phyloP scores from a whole-genome alignment of 2,797 vertebrate genomes.

The Coranthus polyacanthus region DNA sequence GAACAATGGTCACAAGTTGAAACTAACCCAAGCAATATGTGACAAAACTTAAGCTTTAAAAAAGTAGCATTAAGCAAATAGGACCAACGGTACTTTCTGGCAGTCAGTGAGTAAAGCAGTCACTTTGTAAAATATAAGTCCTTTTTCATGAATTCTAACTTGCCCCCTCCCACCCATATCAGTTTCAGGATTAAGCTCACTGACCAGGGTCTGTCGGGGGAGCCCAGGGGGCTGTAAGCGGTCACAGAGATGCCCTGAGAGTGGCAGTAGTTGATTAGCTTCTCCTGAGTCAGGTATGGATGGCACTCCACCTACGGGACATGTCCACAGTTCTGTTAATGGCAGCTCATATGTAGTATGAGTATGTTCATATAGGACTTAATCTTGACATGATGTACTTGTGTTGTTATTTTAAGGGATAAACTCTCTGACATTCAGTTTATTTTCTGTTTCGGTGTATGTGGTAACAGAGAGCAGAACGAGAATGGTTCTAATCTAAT shows the following conservation, averaged over 20 bases:
- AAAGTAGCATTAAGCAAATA: neutral
- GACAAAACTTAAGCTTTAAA: neutral
- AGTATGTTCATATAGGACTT: too few relatives aligned
- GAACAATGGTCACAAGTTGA: slow-evolving; percentile 63
- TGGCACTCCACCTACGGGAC: slow-evolving; percentile 89
- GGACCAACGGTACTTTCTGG: slow-evolving; percentile 1
- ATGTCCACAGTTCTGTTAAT: slow-evolving; percentile 6
- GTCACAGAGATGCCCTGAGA: slow-evolving; percentile 90
- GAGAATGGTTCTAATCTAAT: slow-evolving; percentile 43
- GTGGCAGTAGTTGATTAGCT: slow-evolving; percentile 89
- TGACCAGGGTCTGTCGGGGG: slow-evolving; percentile 93
- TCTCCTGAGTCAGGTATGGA: slow-evolving; percentile 91
- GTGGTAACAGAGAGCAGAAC: neutral
- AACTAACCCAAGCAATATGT: slow-evolving; percentile 15
- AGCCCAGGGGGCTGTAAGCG: slow-evolving; percentile 92
- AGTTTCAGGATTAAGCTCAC: slow-evolving; percentile 25
- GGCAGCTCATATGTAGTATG: too few relatives aligned
- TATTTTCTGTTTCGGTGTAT: slow-evolving; percentile 1
- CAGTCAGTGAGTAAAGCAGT: neutral
- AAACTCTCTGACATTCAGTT: neutral
- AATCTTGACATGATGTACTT: too few relatives aligned
- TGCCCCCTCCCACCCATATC: too few relatives aligned
- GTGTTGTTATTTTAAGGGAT: neutral
- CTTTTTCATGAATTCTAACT: neutral
- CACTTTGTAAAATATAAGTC: too few relatives aligned